These are phyloP conservation scores for Synergus gifuensis DNA, from an alignment of 2,888 invertebrate species.

Conservation along the genomic window DNA sequence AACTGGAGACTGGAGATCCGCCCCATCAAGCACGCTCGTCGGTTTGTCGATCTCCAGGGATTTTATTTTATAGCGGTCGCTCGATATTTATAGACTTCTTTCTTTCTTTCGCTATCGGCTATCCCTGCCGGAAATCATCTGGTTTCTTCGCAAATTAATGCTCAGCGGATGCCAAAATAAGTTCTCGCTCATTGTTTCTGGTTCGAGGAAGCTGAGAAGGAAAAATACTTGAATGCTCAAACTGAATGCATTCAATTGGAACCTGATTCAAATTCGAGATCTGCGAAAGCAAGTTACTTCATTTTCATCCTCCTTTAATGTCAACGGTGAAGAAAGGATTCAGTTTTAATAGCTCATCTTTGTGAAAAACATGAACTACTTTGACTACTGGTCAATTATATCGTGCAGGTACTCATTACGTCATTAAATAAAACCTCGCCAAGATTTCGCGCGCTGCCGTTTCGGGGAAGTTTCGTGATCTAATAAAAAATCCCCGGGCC, in stretches of 20 bases:
- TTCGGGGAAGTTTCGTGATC: conserved; percentile 52
- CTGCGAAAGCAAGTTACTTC: not conserved
- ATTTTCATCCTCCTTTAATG: too few species aligned
- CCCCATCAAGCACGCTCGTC: conserved; percentile 60
- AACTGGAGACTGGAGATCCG: conserved; percentile 59
- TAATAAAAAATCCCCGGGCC: conserved; percentile 46
- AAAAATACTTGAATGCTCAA: not conserved
- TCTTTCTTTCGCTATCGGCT: conserved; percentile 19
- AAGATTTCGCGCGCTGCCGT: conserved; percentile 24
- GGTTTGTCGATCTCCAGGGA: conserved; percentile 53
- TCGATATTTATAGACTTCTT: conserved; percentile 41
- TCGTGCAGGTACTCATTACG: conserved; percentile 24
- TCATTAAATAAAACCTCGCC: conserved; percentile 24
- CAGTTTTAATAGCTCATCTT: not conserved
- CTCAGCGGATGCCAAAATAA: conserved; percentile 20
- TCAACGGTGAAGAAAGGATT: not conserved
- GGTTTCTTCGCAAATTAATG: conserved; percentile 28
- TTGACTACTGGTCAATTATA: conserved; percentile 41
- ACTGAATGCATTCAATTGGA: not conserved
- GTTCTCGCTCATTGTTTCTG: conserved; percentile 2
- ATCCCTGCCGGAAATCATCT: conserved; percentile 26
- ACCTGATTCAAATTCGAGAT: not conserved
- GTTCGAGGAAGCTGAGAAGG: not conserved
- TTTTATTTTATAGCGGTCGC: conserved; percentile 69
- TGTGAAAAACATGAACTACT: conserved; percentile 19